phyloP scores from a whole-genome alignment of 2,797 vertebrate species.

The Lepilemur septentrionalis region DNA sequence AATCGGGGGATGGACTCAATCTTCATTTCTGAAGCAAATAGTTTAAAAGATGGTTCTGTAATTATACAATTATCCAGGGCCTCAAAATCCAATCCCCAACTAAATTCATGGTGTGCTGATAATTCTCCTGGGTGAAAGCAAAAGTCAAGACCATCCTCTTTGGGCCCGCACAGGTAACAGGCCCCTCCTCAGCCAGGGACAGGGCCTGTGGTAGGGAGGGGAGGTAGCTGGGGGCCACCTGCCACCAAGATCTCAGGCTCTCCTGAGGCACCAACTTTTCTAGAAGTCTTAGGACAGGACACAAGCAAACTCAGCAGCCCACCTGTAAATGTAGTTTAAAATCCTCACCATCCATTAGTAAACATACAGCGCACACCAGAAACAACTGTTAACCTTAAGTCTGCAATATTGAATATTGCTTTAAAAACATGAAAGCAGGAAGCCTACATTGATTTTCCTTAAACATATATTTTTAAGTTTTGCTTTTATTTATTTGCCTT shows the following conservation, averaged over 20 bases:
- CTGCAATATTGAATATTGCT: not conserved
- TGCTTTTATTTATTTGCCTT: slow-evolving; percentile 66
- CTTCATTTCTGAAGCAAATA: slow-evolving; percentile 12
- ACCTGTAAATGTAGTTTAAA: not conserved
- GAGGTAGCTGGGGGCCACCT: not conserved
- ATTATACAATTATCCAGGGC: not conserved
- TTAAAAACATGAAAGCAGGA: slow-evolving; percentile 22
- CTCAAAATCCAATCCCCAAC: not conserved
- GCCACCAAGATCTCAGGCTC: not conserved
- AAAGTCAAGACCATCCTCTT: not conserved
- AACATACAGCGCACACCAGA: not conserved
- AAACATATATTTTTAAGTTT: slow-evolving; percentile 36
- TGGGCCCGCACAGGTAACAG: not conserved
- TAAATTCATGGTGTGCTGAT: not conserved
- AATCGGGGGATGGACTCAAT: not conserved
- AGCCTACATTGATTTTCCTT: slow-evolving; percentile 36
- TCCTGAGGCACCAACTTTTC: not conserved
- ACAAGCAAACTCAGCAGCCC: not conserved
- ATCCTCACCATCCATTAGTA: not conserved
- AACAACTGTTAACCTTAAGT: not conserved
- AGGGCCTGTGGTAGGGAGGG: not conserved
- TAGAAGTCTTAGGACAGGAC: not conserved
- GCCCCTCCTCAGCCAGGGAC: not conserved
- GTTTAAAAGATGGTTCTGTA: slow-evolving; percentile 21
- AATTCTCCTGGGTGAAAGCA: not conserved